Evolutionary conservation across 2,797 vertebrate species (phyloP).

Genomic region (Sebastes nivosus): DNA sequence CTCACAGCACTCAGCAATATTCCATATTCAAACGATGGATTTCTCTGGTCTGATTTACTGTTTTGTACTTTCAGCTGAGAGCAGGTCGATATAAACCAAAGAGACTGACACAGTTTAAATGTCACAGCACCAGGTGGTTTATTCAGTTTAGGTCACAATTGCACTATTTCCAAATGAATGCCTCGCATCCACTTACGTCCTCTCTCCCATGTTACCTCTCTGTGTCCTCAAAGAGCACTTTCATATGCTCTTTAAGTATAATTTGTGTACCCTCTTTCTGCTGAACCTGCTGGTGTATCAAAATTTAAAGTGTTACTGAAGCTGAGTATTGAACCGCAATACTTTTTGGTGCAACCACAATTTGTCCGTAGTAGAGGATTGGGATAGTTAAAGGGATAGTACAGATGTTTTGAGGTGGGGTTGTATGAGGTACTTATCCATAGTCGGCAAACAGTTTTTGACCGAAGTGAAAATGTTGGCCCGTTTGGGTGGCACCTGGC

Average conservation of each 20-base stretch:
- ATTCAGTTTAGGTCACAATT: neutral
- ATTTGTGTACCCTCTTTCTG: neutral
- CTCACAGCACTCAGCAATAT: neutral
- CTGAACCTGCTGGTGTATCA: neutral
- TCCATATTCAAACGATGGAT: neutral
- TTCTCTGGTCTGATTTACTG: neutral
- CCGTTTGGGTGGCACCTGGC: too few relatives aligned
- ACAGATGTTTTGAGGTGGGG: too few relatives aligned
- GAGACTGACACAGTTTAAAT: neutral
- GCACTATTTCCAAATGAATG: neutral
- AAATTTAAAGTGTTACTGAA: neutral
- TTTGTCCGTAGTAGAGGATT: neutral
- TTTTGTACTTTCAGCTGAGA: neutral
- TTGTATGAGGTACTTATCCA: too few relatives aligned
- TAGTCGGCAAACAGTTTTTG: too few relatives aligned
- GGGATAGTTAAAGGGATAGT: too few relatives aligned
- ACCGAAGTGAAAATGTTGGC: too few relatives aligned
- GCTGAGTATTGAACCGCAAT: neutral
- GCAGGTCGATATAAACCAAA: neutral
- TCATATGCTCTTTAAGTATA: neutral
- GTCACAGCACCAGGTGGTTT: neutral
- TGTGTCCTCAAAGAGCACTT: neutral
- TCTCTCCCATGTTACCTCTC: neutral
- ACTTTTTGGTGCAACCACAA: neutral
- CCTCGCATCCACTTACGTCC: neutral